A percentile compares a stretch with the other conserved stretches of the same genome.
phyloP scores from a whole-genome alignment of 2,888 invertebrate species.

The Uropetala carovei region DNA sequence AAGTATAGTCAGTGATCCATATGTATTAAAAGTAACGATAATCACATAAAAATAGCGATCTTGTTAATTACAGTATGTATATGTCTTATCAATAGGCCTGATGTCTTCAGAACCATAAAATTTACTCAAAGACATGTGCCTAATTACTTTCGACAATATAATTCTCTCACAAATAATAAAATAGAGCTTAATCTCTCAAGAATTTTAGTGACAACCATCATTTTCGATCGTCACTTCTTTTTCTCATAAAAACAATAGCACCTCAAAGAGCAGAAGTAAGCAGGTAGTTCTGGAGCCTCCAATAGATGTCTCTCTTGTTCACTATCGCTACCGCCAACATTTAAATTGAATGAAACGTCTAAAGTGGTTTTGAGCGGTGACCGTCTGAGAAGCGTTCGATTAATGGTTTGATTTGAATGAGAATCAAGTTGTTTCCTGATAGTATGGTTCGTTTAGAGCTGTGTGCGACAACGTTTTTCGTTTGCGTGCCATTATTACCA shows the following conservation, averaged over 20 bases:
- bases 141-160: background rate
- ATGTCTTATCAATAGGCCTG: background rate
- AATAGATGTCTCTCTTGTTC: slow-evolving; percentile 39
- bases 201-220: slow-evolving; percentile 43
- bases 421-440: too few relatives aligned
- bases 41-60: background rate
- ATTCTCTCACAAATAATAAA: background rate
- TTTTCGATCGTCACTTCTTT: slow-evolving; percentile 51
- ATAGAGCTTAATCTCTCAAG: background rate
- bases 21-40: background rate
- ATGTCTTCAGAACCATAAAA: background rate
- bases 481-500: background rate
- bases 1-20: slow-evolving; percentile 36
- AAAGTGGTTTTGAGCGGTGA: too few relatives aligned
- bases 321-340: background rate
- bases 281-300: background rate
- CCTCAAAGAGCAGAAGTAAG: background rate
- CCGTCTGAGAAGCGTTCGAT: too few relatives aligned
- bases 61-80: background rate
- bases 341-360: too few relatives aligned
- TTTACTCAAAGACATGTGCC: background rate
- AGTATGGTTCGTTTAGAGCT: too few relatives aligned
- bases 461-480: background rate
- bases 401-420: too few relatives aligned
- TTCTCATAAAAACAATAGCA: slow-evolving; percentile 44